Base-by-base conservation (phyloP, 2,797 vertebrate genomes). In the Phalloptychus januarius region DNA sequence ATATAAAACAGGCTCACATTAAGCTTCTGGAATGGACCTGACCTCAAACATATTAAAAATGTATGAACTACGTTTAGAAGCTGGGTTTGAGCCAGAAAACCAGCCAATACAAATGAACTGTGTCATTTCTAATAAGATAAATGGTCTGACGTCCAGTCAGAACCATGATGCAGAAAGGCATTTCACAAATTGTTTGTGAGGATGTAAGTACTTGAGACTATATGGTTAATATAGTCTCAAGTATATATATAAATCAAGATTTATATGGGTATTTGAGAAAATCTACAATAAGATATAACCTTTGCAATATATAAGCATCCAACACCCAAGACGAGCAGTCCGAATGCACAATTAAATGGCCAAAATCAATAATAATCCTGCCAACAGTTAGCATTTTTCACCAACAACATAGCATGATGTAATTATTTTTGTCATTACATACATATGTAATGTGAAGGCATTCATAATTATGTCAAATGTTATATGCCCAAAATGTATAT, bases 11-110 rank as follows among this genome's bases (percentile, higher is more conserved):
- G 23, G 67, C 40, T 70, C 12, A 44, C 12, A n/a, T 70, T n/a
- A 16, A 44, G 67, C 5, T 44, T 70, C 13, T 70, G 36, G 25
- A 70, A 70, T 42, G 40, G 40, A 2, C 12, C 67, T 42, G 13
- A n/a, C 67, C 67, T 70, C 40, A 70, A 25, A 16, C 40, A 70
- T 7, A 70, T 70, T 44, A 70, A 70, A 70, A 70, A 44, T 70
- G 12, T n/a, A 70, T 42, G 67, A 3, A 28, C 40, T 13, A 2
- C 44, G 38, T 40, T n/a, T 70, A 44, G n/a, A 70, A 44, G 40
- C 38, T 70, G 38, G 13, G 67, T 3, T 70, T 44, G 67, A n/a
- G 67, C 25, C 38, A 25, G 25, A 38, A 70, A 70, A 70, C 12
- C 25, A 44, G 40, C 5, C 25, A 15, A 70, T 42, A 23, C 44